Evolutionary conservation across 2,888 invertebrate species (phyloP).

Genomic region (Fissipunctia ypsillon): DNA sequence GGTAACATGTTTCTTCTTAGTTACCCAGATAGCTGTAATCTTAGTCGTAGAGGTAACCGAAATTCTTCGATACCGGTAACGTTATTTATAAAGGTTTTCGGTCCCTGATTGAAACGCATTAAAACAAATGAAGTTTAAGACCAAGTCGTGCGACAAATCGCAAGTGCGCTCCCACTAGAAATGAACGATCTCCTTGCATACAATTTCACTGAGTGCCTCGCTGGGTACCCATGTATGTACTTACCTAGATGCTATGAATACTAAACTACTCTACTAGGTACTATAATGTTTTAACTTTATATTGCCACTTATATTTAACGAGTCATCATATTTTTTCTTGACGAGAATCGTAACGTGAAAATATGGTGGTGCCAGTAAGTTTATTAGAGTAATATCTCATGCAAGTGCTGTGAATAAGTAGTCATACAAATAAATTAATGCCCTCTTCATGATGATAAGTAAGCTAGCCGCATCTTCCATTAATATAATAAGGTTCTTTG

Average conservation of each 20-base stretch:
- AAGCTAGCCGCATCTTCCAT: slow-evolving; percentile 7
- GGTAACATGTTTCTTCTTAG: no score
- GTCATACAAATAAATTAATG: slow-evolving; percentile 36
- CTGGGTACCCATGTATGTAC: slow-evolving; percentile 22
- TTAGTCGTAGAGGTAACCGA: no score
- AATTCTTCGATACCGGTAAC: no score
- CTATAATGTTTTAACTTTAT: slow-evolving; percentile 59
- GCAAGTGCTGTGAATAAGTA: slow-evolving; percentile 24
- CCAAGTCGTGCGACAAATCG: slow-evolving; percentile 13
- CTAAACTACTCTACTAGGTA: slow-evolving; percentile 49
- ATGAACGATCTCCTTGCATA: slow-evolving; percentile 51
- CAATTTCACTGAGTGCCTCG: slow-evolving; percentile 61
- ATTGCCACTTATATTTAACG: slow-evolving; percentile 64
- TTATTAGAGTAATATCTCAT: slow-evolving; percentile 47
- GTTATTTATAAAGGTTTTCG: no score
- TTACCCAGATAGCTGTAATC: no score
- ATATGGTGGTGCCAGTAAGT: slow-evolving; percentile 42
- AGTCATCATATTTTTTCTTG: slow-evolving; percentile 64
- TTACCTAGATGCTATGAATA: slow-evolving; percentile 30
- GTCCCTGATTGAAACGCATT: no score
- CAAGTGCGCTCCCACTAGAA: slow-evolving; percentile 13
- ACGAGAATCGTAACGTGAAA: slow-evolving; percentile 47
- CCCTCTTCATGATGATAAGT: slow-evolving; percentile 9
- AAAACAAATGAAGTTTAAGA: background rate
- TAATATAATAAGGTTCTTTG: slow-evolving; percentile 17